Evolutionary conservation across 2,888 invertebrate species (phyloP).

Genomic region (Smittia sp.): DNA sequence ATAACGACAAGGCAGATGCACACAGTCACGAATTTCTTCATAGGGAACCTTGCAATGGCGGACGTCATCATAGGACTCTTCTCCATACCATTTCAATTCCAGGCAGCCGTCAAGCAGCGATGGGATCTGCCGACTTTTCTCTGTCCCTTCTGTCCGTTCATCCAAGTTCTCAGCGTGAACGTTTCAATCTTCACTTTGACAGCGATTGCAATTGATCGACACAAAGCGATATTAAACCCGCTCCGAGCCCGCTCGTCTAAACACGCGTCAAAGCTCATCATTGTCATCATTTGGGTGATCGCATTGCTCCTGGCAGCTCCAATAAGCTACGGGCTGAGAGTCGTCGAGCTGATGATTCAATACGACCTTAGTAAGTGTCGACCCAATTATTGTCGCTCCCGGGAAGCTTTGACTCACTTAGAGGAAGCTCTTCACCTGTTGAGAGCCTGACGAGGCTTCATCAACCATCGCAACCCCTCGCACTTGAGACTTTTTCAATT

Average conservation of each 20-base stretch:
- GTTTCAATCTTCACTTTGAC: slow-evolving; percentile 87
- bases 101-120: slow-evolving; percentile 80
- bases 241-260: slow-evolving; percentile 72
- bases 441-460: no score
- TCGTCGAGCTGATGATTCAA: slow-evolving; percentile 45
- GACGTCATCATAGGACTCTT: slow-evolving; percentile 84
- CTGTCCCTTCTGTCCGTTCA: slow-evolving; percentile 86
- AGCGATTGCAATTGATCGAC: slow-evolving; percentile 82
- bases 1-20: slow-evolving; percentile 75
- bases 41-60: slow-evolving; percentile 71
- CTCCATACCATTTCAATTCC: slow-evolving; percentile 85
- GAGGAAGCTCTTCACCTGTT: no score
- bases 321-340: slow-evolving; percentile 63
- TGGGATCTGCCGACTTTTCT: slow-evolving; percentile 84
- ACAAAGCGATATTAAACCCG: slow-evolving; percentile 73
- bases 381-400: no score
- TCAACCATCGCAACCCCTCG: no score
- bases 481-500: no score
- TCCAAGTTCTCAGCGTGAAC: slow-evolving; percentile 80
- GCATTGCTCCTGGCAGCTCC: slow-evolving; percentile 67
- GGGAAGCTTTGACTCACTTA: no score
- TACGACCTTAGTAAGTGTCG: slow-evolving; percentile 19
- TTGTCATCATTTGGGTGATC: slow-evolving; percentile 72
- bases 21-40: slow-evolving; percentile 81
- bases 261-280: slow-evolving; percentile 68